Conservation (phyloP, 2,113 vertebrate species). For the Thunnus thynnus region DNA sequence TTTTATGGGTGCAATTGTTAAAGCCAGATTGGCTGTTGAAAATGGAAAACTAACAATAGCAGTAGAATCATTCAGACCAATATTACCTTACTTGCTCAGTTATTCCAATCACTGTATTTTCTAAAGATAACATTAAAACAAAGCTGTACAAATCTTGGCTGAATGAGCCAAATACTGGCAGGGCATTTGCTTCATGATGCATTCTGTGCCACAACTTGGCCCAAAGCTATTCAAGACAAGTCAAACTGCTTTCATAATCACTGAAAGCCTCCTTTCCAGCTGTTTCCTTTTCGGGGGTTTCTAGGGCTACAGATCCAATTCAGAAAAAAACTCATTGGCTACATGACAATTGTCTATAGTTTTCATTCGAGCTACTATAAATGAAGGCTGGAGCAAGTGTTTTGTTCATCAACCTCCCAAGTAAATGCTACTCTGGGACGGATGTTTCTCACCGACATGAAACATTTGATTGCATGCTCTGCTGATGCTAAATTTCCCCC, state of each 20-base stretch:
- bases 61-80: neutral
- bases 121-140: neutral
- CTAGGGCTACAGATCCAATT: constrained; percentile 55
- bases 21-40: neutral
- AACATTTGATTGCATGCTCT: constrained; percentile 22
- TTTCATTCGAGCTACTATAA: constrained; percentile 27
- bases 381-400: constrained; percentile 20
- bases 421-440: neutral
- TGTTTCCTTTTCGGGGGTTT: constrained; percentile 64
- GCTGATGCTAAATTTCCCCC: constrained; percentile 36
- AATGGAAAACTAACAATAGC: neutral
- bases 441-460: constrained; percentile 6
- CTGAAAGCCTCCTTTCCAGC: constrained; percentile 50
- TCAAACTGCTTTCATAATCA: constrained; percentile 52
- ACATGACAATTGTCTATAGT: constrained; percentile 6
- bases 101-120: neutral
- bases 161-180: neutral
- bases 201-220: constrained; percentile 29
- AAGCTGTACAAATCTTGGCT: neutral
- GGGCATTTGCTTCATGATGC: neutral
- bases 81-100: neutral
- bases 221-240: constrained; percentile 29
- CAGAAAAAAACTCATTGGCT: constrained; percentile 33
- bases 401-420: constrained; percentile 21
- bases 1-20: neutral